Evolutionary conservation across 2,113 vertebrate species (phyloP).

Genomic region (Platichthys stellatus): DNA sequence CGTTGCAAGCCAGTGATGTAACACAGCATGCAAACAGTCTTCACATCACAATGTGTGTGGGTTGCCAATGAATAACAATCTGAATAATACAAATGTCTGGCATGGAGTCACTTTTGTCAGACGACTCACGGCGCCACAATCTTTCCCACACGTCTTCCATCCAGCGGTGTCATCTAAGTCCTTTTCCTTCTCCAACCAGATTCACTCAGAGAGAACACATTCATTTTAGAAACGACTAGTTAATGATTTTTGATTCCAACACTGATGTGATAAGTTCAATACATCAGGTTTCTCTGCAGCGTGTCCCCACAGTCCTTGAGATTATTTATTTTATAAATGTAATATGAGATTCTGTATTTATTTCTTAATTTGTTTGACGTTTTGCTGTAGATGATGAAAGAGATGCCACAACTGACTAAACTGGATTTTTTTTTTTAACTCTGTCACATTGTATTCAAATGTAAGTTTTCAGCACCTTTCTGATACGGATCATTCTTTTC

Average conservation of each 20-base stretch:
- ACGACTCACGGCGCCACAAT: neutral
- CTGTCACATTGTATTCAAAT: slow-evolving; percentile 6
- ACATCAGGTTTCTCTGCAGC: neutral
- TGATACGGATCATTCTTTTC: slow-evolving; percentile 6
- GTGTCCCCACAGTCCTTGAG: neutral
- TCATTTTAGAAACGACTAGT: slow-evolving; percentile 9
- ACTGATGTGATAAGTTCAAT: slow-evolving; percentile 4
- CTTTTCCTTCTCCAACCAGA: neutral
- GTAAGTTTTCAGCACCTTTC: neutral
- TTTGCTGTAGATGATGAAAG: neutral
- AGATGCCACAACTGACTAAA: slow-evolving; percentile 24
- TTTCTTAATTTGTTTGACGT: slow-evolving; percentile 28
- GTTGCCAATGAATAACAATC: slow-evolving; percentile 30
- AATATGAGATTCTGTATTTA: neutral
- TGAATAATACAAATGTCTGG: slow-evolving; percentile 24
- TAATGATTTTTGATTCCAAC: slow-evolving; percentile 19
- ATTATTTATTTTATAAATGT: slow-evolving; percentile 12
- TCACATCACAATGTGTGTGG: no score
- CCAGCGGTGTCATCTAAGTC: neutral
- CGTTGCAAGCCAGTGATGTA: neutral
- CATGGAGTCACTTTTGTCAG: slow-evolving; percentile 13
- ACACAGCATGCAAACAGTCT: no score
- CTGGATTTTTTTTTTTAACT: slow-evolving; percentile 29
- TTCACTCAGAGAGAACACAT: slow-evolving; percentile 13
- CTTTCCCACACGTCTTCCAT: neutral